phyloP scores from a whole-genome alignment of 2,797 vertebrate genomes.

The Tragopan temminckii region DNA sequence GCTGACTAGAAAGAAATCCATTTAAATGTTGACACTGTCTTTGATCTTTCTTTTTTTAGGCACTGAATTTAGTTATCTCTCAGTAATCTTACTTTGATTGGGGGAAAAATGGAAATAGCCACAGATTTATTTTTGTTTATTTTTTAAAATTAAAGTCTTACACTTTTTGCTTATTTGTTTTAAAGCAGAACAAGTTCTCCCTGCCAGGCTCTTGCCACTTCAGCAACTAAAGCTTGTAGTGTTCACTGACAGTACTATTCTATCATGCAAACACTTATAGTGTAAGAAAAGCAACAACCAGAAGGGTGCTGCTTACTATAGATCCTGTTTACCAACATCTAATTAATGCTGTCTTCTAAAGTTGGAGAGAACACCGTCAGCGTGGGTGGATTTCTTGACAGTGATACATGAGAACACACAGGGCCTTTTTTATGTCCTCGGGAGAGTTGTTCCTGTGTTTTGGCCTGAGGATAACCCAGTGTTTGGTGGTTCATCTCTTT shows the following conservation, averaged over 20 bases:
- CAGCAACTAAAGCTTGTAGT: background rate
- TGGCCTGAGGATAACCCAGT: background rate
- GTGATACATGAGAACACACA: background rate
- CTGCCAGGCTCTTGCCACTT: background rate
- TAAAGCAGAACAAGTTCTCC: background rate
- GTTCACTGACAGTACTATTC: background rate
- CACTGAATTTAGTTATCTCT: slow-evolving; percentile 20
- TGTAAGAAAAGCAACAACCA: slow-evolving; percentile 29
- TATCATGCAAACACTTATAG: background rate
- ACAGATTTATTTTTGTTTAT: background rate
- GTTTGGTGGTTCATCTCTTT: background rate
- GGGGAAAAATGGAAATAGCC: background rate
- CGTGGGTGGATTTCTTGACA: slow-evolving; percentile 37
- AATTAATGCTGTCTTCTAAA: slow-evolving; percentile 35
- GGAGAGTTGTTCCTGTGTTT: background rate
- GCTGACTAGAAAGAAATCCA: slow-evolving; percentile 30
- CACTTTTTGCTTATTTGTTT: background rate
- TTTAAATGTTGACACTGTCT: slow-evolving; percentile 48
- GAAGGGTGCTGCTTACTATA: slow-evolving; percentile 33
- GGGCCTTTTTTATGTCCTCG: slow-evolving; percentile 38
- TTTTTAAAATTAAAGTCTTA: background rate
- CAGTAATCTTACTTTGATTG: background rate
- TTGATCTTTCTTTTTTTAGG: slow-evolving; percentile 48
- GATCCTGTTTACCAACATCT: slow-evolving; percentile 38
- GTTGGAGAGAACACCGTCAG: slow-evolving; percentile 25